Evolutionary conservation across 2,797 vertebrate genomes (phyloP).

Genomic region (Cuniculus paca): DNA sequence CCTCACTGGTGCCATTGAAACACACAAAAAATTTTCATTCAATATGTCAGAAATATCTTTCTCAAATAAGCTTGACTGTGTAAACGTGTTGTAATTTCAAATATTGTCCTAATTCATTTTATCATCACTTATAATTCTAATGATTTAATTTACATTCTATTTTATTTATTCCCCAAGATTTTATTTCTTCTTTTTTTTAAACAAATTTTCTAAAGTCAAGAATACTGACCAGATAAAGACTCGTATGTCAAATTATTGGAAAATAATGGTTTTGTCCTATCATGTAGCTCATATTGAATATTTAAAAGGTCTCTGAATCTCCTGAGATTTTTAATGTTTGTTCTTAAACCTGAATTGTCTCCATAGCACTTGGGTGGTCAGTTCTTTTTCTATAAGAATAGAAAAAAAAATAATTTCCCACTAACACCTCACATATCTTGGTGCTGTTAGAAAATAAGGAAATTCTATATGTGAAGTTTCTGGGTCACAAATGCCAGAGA

Average conservation of each 20-base stretch:
- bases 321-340: background rate
- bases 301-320: background rate
- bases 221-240: background rate
- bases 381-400: background rate
- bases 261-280: background rate
- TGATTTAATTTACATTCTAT: background rate
- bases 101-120: background rate
- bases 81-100: background rate
- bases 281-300: background rate
- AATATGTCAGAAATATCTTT: background rate
- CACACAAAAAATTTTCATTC: background rate
- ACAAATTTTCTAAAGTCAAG: background rate
- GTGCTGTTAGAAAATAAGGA: background rate
- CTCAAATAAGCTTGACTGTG: background rate
- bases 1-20: background rate
- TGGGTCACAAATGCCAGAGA: background rate
- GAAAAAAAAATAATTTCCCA: background rate
- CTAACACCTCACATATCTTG: background rate
- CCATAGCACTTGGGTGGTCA: background rate
- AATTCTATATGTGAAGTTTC: accelerated
- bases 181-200: background rate
- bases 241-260: background rate
- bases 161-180: background rate
- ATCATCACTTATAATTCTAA: background rate
- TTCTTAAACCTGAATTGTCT: background rate